Base-by-base conservation (phyloP, 2,888 invertebrate genomes). In the Danaus chrysippus region DNA sequence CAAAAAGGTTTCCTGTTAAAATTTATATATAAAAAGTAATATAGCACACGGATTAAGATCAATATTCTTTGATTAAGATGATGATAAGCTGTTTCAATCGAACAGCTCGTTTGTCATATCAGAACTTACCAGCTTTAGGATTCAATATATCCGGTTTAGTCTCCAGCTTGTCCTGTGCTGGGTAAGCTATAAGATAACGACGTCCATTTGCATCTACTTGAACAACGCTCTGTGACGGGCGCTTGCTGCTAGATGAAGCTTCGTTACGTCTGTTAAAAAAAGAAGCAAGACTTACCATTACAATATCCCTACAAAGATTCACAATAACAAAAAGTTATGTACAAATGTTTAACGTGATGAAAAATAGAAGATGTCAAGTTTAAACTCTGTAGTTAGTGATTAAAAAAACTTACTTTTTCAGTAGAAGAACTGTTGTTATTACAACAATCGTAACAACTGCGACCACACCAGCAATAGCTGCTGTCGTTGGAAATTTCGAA, bases 141-240 rank as follows among this genome's bases (percentile, higher is more conserved):
- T 88, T 87, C 59, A 90, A 72, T 63, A 89, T 89, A 52, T 90
- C 90, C 10, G 90, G 90, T 58, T 88, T 89, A n/a, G 83, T 81
- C 64, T 87, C 87, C 69, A 79, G 74, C 70, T 88, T 87, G 61
- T 87, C 88, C 0, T 82, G 76, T 0, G 79, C 75, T 3, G 90
- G 88, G 68, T 89, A 90, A 0, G 90, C 89, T 49, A 89, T 87
- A 59, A 90, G 83, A 73, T 83, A 88, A 53, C 86, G 68, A n/a
- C 89, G 68, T 0, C 90, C 90, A 54, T 89, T 86, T 0, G 87
- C 84, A 64, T 91, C 90, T 3, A 90, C 86, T 56, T 89, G 90
- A n/a, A 91, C 89, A 54, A 89, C 90, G 73, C 88, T 88, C 63
- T 91, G 90, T 0, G 88, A 86, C 0, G 90, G 89, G 3, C 89